Evolutionary conservation across 1,140 invertebrate genomes (phyloP).

Genomic region (Drosophila miranda): DNA sequence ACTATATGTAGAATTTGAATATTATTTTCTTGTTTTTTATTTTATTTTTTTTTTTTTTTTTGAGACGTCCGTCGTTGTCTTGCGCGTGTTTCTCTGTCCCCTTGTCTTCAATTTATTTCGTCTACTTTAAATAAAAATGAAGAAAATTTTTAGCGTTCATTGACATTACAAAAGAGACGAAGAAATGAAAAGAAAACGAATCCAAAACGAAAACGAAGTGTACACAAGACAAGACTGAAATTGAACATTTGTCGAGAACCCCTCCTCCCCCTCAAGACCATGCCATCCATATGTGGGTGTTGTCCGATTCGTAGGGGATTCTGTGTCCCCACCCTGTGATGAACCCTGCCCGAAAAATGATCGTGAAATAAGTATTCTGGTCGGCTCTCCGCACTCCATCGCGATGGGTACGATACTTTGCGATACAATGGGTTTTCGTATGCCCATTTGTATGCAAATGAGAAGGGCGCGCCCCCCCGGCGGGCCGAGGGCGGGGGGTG

Average conservation of each 20-base stretch:
- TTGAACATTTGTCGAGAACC: constrained; percentile 49
- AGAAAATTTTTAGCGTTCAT: constrained; percentile 75
- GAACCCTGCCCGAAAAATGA: constrained; percentile 20
- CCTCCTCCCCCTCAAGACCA: background rate
- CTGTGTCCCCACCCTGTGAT: constrained; percentile 2
- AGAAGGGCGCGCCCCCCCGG: constrained; percentile 47
- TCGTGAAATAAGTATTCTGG: constrained; percentile 52
- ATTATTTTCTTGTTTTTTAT: constrained; percentile 45
- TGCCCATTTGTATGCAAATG: constrained; percentile 45
- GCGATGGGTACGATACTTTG: constrained; percentile 24
- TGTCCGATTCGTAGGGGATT: constrained; percentile 15
- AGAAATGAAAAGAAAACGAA: constrained; percentile 44
- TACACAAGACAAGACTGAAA: constrained; percentile 44
- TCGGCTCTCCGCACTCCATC: constrained; percentile 11
- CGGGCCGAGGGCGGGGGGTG: constrained; percentile 8
- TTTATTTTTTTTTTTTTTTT: constrained; percentile 4
- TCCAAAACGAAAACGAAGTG: constrained; percentile 35
- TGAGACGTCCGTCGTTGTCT: constrained; percentile 47
- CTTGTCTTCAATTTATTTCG: constrained; percentile 67
- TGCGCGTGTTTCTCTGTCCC: constrained; percentile 64
- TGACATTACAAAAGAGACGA: constrained; percentile 63
- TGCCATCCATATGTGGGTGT: constrained; percentile 34
- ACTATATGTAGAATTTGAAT: constrained; percentile 73
- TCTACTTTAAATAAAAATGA: constrained; percentile 79
- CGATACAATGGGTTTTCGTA: constrained; percentile 21